Base-by-base conservation (phyloP, 2,888 invertebrate species). In the Sarcophaga subvicina region DNA sequence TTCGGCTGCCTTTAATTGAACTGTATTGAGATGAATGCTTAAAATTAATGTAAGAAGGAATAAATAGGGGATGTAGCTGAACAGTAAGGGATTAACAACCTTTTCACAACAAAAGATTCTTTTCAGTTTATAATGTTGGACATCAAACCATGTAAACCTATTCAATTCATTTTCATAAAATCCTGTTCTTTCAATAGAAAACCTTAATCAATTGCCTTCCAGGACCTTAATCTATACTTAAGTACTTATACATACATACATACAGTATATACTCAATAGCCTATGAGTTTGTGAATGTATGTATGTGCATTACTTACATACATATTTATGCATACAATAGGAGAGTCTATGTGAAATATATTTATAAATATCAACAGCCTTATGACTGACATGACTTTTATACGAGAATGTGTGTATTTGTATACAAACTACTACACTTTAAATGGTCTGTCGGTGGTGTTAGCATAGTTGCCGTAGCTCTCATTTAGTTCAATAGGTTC, bases 191-290 rank as follows among this genome's bases (percentile, higher is more conserved):
- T 83, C 80, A 79, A 80, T 82, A 79, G 70, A 45, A 76, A 77
- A 63, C 67, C 76, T 80, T 83, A 83, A 86, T 80, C 83, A 86
- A 83, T 86, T 83, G 83, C 76, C 75, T 72, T 69, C 63, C 49
- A 83, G 72, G 62, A 62, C 70, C 79, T 45, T 71, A 83, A 75
- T 79, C 71, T 78, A 47, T 75, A 70, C 81, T 64, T 78, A 60
- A 73, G 70, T 64, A 75, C 47, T 49, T 45, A 71, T 45, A 64
- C 20, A 70, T 37, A 75, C 14, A 37, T 37, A 10, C 8, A 22
- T 37, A 10, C 8, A 37, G 37, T 10, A 10, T 37, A 37, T 37
- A 37, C 1, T 37, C 37, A n/a, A n/a, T n/a, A n/a, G n/a, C 37
- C 37, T 6, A 37, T 8, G 8, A 8, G 37, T 37, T 37, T 37